Percentiles rank a stretch among this genome's conserved stretches.
phyloP scores from a whole-genome alignment of 2,113 vertebrate species.

The Actenoides hombroni region DNA sequence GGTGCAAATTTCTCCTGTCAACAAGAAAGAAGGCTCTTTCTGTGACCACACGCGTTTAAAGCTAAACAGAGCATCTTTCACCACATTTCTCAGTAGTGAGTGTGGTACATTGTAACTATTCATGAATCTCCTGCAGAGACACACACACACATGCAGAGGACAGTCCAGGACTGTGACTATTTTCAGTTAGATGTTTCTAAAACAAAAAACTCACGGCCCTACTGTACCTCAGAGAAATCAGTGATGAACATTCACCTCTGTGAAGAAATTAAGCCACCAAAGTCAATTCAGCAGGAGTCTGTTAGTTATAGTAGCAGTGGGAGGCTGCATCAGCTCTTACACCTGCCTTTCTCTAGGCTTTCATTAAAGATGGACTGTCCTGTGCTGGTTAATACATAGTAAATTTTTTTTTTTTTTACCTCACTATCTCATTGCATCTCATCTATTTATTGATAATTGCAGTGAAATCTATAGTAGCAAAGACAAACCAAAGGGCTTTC shows the following conservation, averaged over 20 bases:
- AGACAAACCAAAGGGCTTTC: not conserved
- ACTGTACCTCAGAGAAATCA: not conserved
- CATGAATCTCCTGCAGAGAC: not conserved
- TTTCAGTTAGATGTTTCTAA: not conserved
- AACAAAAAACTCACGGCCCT: not conserved
- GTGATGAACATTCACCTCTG: not conserved
- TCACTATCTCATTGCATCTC: not conserved
- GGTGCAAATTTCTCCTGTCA: not conserved
- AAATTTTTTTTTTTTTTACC: not conserved
- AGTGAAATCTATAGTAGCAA: not conserved
- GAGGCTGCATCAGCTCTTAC: not conserved
- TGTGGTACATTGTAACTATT: not conserved
- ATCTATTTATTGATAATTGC: not conserved
- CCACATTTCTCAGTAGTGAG: not conserved
- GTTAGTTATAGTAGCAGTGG: not conserved
- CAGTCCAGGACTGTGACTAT: not conserved
- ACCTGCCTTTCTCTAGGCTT: not conserved
- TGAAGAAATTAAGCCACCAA: not conserved
- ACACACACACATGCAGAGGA: not conserved
- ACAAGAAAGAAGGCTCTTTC: not conserved
- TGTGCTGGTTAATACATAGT: not conserved
- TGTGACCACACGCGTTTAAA: not conserved
- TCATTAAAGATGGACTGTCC: not conserved
- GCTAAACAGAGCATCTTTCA: not conserved
- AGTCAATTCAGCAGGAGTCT: not conserved